A percentile compares a stretch with the other conserved stretches of the same genome.
phyloP scores from a whole-genome alignment of 2,113 vertebrate genomes.

The Hyperopisus bebe region DNA sequence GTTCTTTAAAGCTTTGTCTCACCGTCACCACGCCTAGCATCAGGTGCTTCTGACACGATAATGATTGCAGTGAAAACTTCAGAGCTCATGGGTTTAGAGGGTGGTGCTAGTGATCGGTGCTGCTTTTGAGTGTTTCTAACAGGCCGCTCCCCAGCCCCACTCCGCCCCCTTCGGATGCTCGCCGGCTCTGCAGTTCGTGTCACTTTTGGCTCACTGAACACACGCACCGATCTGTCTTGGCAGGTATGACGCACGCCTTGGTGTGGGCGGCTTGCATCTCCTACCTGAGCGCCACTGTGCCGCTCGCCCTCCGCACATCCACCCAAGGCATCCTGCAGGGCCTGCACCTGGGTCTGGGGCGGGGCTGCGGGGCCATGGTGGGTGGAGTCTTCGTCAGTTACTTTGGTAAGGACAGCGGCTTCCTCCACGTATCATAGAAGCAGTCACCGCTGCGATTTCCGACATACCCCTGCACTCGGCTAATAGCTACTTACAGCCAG shows the following conservation, averaged over 20 bases:
- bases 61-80: neutral
- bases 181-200: neutral
- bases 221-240: conserved; percentile 11
- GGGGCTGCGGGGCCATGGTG: conserved; percentile 92
- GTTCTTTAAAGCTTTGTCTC: neutral
- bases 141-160: neutral
- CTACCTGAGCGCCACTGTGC: conserved; percentile 87
- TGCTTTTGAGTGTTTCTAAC: neutral
- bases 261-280: conserved; percentile 98
- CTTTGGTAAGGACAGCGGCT: conserved; percentile 67
- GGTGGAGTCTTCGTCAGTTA: conserved; percentile 87
- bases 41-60: neutral
- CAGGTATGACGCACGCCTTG: conserved; percentile 87
- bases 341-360: conserved; percentile 86
- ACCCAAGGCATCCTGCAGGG: conserved; percentile 96
- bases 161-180: neutral
- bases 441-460: neutral
- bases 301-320: conserved; percentile 79
- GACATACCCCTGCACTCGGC: neutral
- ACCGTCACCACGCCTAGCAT: neutral
- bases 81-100: neutral
- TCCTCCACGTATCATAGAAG: neutral
- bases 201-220: neutral
- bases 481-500: neutral
- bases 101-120: neutral